Evolutionary conservation across 1,140 invertebrate genomes (phyloP).

Genomic region (Achroia grisella): DNA sequence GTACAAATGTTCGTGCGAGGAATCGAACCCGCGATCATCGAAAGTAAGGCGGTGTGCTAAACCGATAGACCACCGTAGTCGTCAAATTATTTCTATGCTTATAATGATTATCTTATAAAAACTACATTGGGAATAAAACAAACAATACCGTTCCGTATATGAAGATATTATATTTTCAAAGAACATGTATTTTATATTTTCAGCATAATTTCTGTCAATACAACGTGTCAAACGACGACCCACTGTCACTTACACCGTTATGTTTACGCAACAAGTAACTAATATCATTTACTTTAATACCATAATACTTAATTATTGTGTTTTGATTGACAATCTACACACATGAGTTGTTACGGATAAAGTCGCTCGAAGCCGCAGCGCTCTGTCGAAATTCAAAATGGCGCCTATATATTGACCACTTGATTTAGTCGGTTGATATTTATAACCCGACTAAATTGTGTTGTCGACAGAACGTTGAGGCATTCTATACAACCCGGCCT

Average conservation of each 20-base stretch:
- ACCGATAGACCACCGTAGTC: too few relatives aligned
- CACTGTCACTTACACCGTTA: slow-evolving; percentile 45
- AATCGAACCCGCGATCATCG: too few relatives aligned
- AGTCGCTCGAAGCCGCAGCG: slow-evolving; percentile 38
- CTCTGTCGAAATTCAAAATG: slow-evolving; percentile 19
- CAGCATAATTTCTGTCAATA: slow-evolving; percentile 64
- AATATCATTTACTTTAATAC: slow-evolving; percentile 57
- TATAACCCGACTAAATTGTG: not conserved
- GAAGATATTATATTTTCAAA: slow-evolving; percentile 73
- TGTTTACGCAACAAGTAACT: slow-evolving; percentile 65
- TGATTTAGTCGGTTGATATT: too few relatives aligned
- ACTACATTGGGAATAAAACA: slow-evolving; percentile 40
- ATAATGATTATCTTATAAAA: too few relatives aligned
- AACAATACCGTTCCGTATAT: slow-evolving; percentile 50
- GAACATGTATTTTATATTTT: slow-evolving; percentile 65
- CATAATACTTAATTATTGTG: slow-evolving; percentile 54
- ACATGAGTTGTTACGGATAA: slow-evolving; percentile 56
- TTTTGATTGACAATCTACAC: slow-evolving; percentile 51
- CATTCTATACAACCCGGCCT: slow-evolving; percentile 23
- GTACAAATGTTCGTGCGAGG: too few relatives aligned
- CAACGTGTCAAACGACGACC: slow-evolving; percentile 60
- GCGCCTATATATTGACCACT: slow-evolving; percentile 5
- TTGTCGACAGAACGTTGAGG: slow-evolving; percentile 12
- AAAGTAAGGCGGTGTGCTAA: too few relatives aligned
- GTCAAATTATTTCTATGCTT: too few relatives aligned